Conservation (phyloP, 2,797 vertebrate genomes). For the Avahi laniger region DNA sequence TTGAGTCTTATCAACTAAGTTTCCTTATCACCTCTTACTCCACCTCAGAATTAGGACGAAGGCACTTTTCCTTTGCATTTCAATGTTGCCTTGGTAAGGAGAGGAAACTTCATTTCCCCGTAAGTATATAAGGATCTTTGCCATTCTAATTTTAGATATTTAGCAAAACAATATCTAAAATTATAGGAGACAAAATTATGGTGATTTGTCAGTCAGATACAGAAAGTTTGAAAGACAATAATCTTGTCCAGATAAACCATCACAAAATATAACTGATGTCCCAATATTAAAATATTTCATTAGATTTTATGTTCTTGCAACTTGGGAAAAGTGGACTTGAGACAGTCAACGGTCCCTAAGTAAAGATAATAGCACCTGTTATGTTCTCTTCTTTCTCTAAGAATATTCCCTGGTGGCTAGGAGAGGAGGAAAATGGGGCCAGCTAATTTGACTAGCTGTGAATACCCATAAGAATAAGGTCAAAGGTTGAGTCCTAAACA, state of each 20-base stretch:
- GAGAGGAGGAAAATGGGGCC: conserved; percentile 22
- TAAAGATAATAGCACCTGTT: conserved; percentile 42
- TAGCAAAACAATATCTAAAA: conserved; percentile 17
- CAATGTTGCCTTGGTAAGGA: not conserved
- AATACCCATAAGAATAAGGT: conserved; percentile 46
- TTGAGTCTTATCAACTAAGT: not conserved
- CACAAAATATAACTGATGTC: not conserved
- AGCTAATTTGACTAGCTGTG: conserved; percentile 28
- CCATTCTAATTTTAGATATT: conserved; percentile 42
- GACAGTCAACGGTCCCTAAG: not conserved
- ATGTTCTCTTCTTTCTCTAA: conserved; percentile 3
- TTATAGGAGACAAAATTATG: conserved; percentile 1
- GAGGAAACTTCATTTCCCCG: not conserved
- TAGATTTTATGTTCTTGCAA: not conserved
- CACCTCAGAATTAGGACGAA: not conserved
- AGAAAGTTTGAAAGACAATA: conserved; percentile 34
- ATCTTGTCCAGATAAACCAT: not conserved
- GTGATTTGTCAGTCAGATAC: not conserved
- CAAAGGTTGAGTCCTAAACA: conserved; percentile 63
- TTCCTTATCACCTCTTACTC: not conserved
- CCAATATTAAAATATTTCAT: not conserved
- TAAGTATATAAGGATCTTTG: not conserved
- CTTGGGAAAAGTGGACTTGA: not conserved
- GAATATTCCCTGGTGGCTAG: not conserved
- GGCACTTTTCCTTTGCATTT: not conserved